These are phyloP conservation scores for Trissoscelio sp. DNA, from an alignment of 2,888 invertebrate species.

Conservation along the genomic window DNA sequence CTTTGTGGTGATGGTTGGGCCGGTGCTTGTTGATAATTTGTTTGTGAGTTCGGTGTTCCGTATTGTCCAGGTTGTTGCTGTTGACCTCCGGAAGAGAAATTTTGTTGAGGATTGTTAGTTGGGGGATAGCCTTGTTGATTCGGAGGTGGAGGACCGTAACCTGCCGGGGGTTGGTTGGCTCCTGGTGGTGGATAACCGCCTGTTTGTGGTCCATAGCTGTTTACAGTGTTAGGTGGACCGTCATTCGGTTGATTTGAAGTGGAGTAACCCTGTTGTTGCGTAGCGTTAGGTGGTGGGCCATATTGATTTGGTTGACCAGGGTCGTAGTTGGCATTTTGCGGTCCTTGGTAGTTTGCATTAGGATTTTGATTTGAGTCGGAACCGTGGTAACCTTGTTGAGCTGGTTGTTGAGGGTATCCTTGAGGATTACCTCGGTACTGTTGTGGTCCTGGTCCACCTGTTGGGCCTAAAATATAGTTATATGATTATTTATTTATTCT, in stretches of 20 bases:
- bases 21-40: conserved; percentile 80
- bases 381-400: conserved; percentile 85
- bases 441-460: conserved; percentile 85
- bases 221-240: conserved; percentile 79
- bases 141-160: conserved; percentile 87
- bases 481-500: too few species aligned
- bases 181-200: conserved; percentile 87
- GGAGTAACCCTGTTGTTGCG: conserved; percentile 87
- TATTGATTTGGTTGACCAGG: conserved; percentile 86
- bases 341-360: conserved; percentile 87
- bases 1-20: conserved; percentile 79
- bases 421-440: conserved; percentile 83
- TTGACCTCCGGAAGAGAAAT: conserved; percentile 82
- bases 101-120: conserved; percentile 83
- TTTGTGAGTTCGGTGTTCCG: conserved; percentile 83
- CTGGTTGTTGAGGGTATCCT: conserved; percentile 88
- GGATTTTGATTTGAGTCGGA: conserved; percentile 85
- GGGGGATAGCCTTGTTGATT: conserved; percentile 89
- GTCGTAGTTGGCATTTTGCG: conserved; percentile 81
- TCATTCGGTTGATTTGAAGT: conserved; percentile 85
- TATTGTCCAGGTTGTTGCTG: conserved; percentile 81
- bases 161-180: conserved; percentile 84
- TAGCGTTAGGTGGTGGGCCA: conserved; percentile 86
- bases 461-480: conserved; percentile 79
- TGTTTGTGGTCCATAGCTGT: conserved; percentile 82